Percentiles rank a stretch among this genome's conserved stretches.
Conservation (phyloP, 2,888 invertebrate species). For the Silvanus unidentatus region DNA sequence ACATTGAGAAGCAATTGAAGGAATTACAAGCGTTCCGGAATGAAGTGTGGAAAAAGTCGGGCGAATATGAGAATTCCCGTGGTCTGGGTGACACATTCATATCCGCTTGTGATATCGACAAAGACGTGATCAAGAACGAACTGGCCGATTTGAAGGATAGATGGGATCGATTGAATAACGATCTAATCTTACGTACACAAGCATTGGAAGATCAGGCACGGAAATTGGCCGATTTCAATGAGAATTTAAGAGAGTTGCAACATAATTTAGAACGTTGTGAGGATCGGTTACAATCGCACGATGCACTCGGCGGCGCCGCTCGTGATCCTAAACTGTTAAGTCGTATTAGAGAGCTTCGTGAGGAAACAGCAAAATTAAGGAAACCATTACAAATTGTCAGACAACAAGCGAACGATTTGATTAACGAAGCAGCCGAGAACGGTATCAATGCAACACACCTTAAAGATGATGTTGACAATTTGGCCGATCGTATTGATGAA, state of each 20-base stretch:
- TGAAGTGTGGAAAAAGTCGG: constrained; percentile 89
- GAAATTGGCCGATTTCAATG: constrained; percentile 77
- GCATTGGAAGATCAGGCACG: constrained; percentile 77
- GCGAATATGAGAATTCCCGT: constrained; percentile 86
- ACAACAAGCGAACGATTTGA: constrained; percentile 70
- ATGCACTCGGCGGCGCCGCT: constrained; percentile 66
- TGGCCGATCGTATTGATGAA: constrained; percentile 71
- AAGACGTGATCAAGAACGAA: constrained; percentile 80
- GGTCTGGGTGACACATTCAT: constrained; percentile 84
- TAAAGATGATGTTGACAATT: constrained; percentile 68
- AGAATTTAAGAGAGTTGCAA: constrained; percentile 77
- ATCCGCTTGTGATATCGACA: constrained; percentile 82
- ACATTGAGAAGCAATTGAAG: constrained; percentile 80
- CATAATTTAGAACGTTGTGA: constrained; percentile 83
- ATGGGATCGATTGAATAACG: constrained; percentile 89
- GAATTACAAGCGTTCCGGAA: constrained; percentile 86
- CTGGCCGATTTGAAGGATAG: constrained; percentile 74
- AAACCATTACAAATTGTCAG: constrained; percentile 58
- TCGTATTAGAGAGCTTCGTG: constrained; percentile 74
- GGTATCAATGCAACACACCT: constrained; percentile 73
- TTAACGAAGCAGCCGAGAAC: constrained; percentile 67
- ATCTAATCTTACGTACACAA: constrained; percentile 68
- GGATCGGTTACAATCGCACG: constrained; percentile 72
- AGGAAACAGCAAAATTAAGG: constrained; percentile 72
- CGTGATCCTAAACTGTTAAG: constrained; percentile 80